Base-by-base conservation (phyloP, 2,113 vertebrate genomes). In the Aegotheles bennettii region DNA sequence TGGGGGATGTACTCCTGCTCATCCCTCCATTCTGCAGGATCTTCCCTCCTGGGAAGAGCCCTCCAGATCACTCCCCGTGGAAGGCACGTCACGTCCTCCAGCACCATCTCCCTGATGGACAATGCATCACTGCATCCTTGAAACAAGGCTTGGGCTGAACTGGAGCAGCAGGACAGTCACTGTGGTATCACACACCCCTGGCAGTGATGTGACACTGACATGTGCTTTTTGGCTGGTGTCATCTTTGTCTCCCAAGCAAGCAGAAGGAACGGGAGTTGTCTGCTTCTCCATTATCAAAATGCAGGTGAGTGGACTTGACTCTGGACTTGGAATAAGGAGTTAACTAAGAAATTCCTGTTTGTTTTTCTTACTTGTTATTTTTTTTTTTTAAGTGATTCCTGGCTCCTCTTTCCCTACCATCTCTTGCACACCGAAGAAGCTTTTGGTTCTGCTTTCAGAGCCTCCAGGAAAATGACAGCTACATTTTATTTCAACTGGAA, bases 71-170 rank as follows among this genome's bases (percentile, higher is more conserved):
- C 18, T 43, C 40, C 17, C 31, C 3, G 1, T n/a, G n/a, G 45
- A 63, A n/a, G n/a, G 23, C 13, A 15, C 20, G 25, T 53, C 5
- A 0, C 11, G 20, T 79, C 23, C 40, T 53, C 24, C 28, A 26
- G 59, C 1, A 3, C 3, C 2, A 0, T 10, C 42, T 74, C 21
- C 54, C 24, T 9, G 33, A 17, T 2, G 43, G n/a, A 16, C 0
- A 6, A 21, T 33, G 24, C 28, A 19, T 43, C 35, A 7, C 5
- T 24, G 18, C 5, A 38, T 51, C 60, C 40, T 17, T 18, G 43
- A 73, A 65, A 1, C 13, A 26, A 36, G n/a, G 28, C 54, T 82
- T 24, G n/a, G 4, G 9, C 10, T 40, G 31, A 43, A 6, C 23
- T 35, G 78, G 51, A 64, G 28, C 47, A n/a, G 54, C 20, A 19